phyloP scores from a whole-genome alignment of 2,113 vertebrate species.

The Tupaia chinensis region DNA sequence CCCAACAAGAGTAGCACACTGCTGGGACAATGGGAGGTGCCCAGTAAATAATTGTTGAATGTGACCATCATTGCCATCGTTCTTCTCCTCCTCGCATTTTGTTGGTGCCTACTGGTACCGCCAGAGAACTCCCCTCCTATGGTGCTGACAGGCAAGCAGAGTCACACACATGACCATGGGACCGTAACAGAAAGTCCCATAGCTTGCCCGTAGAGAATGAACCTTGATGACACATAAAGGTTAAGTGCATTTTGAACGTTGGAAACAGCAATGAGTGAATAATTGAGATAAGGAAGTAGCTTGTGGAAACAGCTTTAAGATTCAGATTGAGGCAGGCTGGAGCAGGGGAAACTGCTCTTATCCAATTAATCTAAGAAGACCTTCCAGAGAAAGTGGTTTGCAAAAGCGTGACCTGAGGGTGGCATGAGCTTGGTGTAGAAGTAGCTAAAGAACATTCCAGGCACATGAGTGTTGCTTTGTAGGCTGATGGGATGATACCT shows the following conservation, averaged over 20 bases:
- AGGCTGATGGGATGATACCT: not conserved
- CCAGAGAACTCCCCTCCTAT: not conserved
- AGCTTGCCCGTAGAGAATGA: not conserved
- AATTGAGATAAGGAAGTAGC: not conserved
- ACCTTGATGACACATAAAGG: not conserved
- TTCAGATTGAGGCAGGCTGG: not conserved
- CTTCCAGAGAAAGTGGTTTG: constrained; percentile 48
- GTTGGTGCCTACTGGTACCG: not conserved
- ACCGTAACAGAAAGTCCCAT: not conserved
- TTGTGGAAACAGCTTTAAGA: constrained; percentile 16
- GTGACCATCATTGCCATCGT: not conserved
- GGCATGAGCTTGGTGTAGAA: not conserved
- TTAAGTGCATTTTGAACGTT: not conserved
- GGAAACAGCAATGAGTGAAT: constrained; percentile 15
- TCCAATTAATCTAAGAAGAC: constrained; percentile 6
- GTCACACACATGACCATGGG: not conserved
- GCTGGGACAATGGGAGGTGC: not conserved
- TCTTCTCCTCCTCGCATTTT: not conserved
- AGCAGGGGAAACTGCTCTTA: not conserved
- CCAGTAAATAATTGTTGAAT: not conserved
- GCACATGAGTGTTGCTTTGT: not conserved
- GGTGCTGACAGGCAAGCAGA: not conserved
- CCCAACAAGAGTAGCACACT: not conserved
- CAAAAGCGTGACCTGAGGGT: constrained; percentile 3
- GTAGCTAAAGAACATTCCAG: constrained; percentile 31